phyloP scores from a whole-genome alignment of 2,797 vertebrate genomes.

The Macropus fuliginosus region DNA sequence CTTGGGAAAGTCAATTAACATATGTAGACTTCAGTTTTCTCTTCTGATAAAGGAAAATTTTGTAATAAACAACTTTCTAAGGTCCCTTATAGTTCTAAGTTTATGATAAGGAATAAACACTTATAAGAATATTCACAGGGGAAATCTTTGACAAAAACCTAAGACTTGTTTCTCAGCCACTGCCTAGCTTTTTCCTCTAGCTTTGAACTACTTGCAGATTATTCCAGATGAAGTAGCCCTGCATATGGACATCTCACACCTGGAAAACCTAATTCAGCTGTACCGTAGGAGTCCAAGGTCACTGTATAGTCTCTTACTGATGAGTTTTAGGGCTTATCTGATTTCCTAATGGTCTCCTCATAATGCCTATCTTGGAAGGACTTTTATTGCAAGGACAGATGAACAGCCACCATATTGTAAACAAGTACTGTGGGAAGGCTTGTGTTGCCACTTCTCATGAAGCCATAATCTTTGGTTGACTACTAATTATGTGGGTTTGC shows the following conservation, averaged over 20 bases:
- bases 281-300: background rate
- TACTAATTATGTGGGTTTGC: background rate
- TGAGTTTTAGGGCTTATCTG: background rate
- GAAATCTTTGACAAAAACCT: background rate
- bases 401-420: background rate
- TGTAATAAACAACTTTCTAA: background rate
- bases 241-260: background rate
- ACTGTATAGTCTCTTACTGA: background rate
- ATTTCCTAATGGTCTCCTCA: background rate
- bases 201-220: background rate
- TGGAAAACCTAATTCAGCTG: background rate
- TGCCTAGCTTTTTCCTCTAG: background rate
- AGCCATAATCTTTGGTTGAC: background rate
- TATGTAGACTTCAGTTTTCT: background rate
- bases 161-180: background rate
- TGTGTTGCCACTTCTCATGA: background rate
- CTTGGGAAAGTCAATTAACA: background rate
- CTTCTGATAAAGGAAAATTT: background rate
- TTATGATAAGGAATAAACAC: background rate
- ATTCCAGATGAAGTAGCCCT: background rate
- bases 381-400: background rate
- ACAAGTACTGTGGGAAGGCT: background rate
- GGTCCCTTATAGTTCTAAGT: background rate
- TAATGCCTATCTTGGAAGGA: background rate
- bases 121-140: background rate